These are phyloP conservation scores for Scleropages formosus DNA, from an alignment of 2,797 vertebrate species.

Conservation along the genomic window DNA sequence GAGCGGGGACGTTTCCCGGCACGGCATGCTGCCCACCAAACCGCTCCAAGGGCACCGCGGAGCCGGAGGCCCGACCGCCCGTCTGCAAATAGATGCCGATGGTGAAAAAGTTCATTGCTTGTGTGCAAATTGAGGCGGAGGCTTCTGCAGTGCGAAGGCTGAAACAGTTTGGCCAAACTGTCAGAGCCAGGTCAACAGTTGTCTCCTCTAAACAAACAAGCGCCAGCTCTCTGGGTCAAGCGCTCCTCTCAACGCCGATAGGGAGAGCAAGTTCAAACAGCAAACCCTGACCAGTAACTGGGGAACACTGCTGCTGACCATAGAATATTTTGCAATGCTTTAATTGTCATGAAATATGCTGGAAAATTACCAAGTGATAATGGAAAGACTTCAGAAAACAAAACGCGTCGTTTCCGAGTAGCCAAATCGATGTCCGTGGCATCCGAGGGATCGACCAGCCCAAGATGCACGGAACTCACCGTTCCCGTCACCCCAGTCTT, in stretches of 20 bases:
- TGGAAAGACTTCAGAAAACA: too few species aligned
- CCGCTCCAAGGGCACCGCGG: conserved; percentile 2
- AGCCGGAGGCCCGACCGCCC: neutral
- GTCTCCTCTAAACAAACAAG: conserved; percentile 39
- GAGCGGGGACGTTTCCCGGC: conserved; percentile 12
- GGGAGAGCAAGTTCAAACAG: conserved; percentile 46
- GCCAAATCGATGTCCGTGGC: too few species aligned
- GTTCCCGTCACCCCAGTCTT: too few species aligned
- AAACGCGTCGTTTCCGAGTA: too few species aligned
- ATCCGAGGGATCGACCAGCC: too few species aligned
- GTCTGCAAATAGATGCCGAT: neutral
- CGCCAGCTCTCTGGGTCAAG: conserved; percentile 42
- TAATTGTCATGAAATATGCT: too few species aligned
- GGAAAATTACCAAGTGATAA: too few species aligned
- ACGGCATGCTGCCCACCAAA: neutral
- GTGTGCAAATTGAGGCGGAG: neutral
- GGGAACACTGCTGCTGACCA: neutral
- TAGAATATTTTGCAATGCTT: neutral
- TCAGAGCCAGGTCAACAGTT: conserved; percentile 29
- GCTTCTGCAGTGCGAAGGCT: neutral
- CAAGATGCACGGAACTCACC: too few species aligned
- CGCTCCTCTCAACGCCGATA: conserved; percentile 47
- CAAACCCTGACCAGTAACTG: neutral
- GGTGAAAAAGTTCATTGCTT: neutral
- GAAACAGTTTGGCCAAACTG: conserved; percentile 6